Percentiles rank a stretch among this genome's conserved stretches.
These are phyloP conservation scores for Rotaria macrura DNA, from an alignment of 2,888 invertebrate species.

Conservation along the genomic window DNA sequence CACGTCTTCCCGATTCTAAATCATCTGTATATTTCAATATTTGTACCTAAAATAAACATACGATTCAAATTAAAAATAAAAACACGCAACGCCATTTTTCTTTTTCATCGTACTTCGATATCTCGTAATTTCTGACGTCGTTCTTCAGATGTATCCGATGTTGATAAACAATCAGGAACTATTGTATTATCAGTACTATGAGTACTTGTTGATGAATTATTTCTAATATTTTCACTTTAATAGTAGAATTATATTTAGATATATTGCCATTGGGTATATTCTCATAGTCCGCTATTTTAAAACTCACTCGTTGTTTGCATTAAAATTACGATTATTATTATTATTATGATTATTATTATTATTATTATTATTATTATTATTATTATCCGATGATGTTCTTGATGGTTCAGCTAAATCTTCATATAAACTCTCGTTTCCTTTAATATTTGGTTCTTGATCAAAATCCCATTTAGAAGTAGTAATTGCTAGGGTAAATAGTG, in stretches of 20 bases:
- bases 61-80: neutral
- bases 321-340: no score
- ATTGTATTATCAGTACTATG: neutral
- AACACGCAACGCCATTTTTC: neutral
- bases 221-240: slow-evolving; percentile 1
- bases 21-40: slow-evolving; percentile 27
- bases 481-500: neutral
- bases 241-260: neutral
- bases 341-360: no score
- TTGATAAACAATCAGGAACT: neutral
- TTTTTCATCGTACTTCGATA: slow-evolving; percentile 2
- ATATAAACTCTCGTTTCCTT: neutral
- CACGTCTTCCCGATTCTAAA: slow-evolving; percentile 19
- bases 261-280: neutral
- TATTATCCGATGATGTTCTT: neutral
- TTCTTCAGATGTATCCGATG: slow-evolving; percentile 22
- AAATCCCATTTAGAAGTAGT: slow-evolving; percentile 33
- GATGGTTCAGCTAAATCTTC: slow-evolving; percentile 29
- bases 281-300: neutral
- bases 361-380: neutral
- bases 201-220: neutral
- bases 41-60: neutral
- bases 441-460: slow-evolving; percentile 24
- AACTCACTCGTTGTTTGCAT: slow-evolving; percentile 5
- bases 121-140: slow-evolving; percentile 28